These are phyloP conservation scores for Anarhynchus alexandrinus DNA, from an alignment of 2,113 vertebrate species.

Conservation along the genomic window DNA sequence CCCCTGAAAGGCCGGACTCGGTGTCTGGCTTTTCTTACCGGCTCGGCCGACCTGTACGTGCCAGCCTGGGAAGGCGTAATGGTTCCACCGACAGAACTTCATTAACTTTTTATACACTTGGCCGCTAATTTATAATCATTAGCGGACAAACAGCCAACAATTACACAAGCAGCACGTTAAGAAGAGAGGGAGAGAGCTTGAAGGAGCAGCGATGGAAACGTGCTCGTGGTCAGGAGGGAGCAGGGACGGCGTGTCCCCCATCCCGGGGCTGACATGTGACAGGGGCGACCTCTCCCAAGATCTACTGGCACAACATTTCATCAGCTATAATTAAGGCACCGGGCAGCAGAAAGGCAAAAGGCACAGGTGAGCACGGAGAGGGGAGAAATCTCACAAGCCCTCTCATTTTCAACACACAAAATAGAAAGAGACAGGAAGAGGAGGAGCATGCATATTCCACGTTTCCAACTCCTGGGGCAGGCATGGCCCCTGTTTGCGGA, in stretches of 20 bases:
- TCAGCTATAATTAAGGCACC: neutral
- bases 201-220: neutral
- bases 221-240: neutral
- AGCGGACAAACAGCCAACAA: slow-evolving; percentile 65
- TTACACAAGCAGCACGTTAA: slow-evolving; percentile 59
- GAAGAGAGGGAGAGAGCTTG: neutral
- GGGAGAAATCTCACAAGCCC: neutral
- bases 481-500: neutral
- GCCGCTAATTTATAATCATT: slow-evolving; percentile 72
- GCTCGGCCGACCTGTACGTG: slow-evolving; percentile 62
- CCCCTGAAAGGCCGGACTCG: slow-evolving; percentile 37
- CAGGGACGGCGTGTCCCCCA: fast-evolving
- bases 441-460: fast-evolving
- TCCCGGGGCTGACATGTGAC: neutral
- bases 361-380: neutral
- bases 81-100: slow-evolving; percentile 69
- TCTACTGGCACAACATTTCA: neutral
- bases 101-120: slow-evolving; percentile 67
- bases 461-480: neutral
- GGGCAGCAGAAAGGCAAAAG: neutral
- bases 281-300: neutral
- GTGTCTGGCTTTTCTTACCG: slow-evolving; percentile 52
- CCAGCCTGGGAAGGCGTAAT: slow-evolving; percentile 49
- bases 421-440: fast-evolving
- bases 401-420: neutral